These are phyloP conservation scores for Calephelis virginiensis DNA, from an alignment of 1,140 invertebrate genomes.

Conservation along the genomic window DNA sequence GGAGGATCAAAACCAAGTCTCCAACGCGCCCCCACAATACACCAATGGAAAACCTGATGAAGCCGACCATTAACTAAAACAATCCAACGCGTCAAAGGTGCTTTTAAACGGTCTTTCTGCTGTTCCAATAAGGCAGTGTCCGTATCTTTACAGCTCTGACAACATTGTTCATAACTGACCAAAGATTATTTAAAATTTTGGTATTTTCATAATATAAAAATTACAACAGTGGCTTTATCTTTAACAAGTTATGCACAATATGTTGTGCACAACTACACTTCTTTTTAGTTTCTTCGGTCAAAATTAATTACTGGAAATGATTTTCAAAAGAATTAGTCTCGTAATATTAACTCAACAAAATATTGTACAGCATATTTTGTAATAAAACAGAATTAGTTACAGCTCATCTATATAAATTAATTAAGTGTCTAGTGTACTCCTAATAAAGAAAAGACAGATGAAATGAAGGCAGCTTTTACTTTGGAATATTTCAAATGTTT, in stretches of 20 bases:
- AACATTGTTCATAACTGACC: slow-evolving; percentile 47
- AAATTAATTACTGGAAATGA: too few relatives aligned
- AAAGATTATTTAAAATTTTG: slow-evolving; percentile 27
- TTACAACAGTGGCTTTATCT: slow-evolving; percentile 2
- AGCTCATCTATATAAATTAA: too few relatives aligned
- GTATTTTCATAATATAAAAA: slow-evolving; percentile 7
- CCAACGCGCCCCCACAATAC: slow-evolving; percentile 64
- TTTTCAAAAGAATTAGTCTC: too few relatives aligned
- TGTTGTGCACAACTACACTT: neutral
- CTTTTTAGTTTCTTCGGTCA: neutral
- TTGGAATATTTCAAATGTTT: too few relatives aligned
- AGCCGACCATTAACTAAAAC: slow-evolving; percentile 41
- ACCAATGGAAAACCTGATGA: slow-evolving; percentile 62
- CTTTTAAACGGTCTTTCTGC: slow-evolving; percentile 27
- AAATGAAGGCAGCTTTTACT: too few relatives aligned
- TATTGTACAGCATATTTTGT: too few relatives aligned
- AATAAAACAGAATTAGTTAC: too few relatives aligned
- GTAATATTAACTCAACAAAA: too few relatives aligned
- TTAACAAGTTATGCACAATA: neutral
- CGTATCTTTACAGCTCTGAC: slow-evolving; percentile 43
- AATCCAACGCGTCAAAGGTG: slow-evolving; percentile 40
- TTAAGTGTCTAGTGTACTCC: too few relatives aligned
- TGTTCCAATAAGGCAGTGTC: slow-evolving; percentile 25
- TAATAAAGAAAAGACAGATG: too few relatives aligned
- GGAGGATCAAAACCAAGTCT: slow-evolving; percentile 79